Base-by-base conservation (phyloP, 2,888 invertebrate genomes). In the Rosalia funebris region DNA sequence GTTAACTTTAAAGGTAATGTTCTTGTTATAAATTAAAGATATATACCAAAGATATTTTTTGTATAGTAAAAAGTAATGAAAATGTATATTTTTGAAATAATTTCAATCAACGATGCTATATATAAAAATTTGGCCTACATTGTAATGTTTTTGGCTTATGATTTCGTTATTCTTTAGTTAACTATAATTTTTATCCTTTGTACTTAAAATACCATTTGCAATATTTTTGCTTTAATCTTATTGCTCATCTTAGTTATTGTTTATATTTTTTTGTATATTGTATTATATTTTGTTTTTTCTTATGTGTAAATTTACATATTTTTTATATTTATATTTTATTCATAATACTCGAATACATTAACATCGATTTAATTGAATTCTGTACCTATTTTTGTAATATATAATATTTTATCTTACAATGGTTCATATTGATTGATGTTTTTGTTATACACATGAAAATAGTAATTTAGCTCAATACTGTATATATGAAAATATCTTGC, bases 1-100 rank as follows among this genome's bases (percentile, higher is more conserved):
- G 75, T 73, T 74, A 66, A 64, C 50, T 61, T 56, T 63, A 68
- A 71, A 69, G 58, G 47, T 61, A 60, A 71, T 66, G 72, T 75
- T 74, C 74, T 77, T 75, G 78, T 79, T 79, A 79, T 77, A 75
- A 77, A 75, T 76, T 75, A 64, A 69, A 72, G 74, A 73, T 75
- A 75, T 76, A 80, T 80, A 80, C 80, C 80, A 80, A 80, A 80
- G 80, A 80, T 78, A 79, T 79, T 78, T 79, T 79, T 79, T 79
- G 78, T 79, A 77, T 77, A 79, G 75, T 77, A 69, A 74, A 75
- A 71, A 62, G 57, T 65, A 68, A 76, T 65, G 68, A 72, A 72
- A 76, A 71, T 77, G 76, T 79, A 79, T 78, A 79, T 77, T 79
- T 71, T 76, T 72, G 69, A 73, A 62, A 66, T 68, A 41, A 63